A percentile compares a stretch with the other conserved stretches of the same genome.
These are phyloP conservation scores for Galagoides demidoff DNA, from an alignment of 2,797 vertebrate species.

Conservation along the genomic window DNA sequence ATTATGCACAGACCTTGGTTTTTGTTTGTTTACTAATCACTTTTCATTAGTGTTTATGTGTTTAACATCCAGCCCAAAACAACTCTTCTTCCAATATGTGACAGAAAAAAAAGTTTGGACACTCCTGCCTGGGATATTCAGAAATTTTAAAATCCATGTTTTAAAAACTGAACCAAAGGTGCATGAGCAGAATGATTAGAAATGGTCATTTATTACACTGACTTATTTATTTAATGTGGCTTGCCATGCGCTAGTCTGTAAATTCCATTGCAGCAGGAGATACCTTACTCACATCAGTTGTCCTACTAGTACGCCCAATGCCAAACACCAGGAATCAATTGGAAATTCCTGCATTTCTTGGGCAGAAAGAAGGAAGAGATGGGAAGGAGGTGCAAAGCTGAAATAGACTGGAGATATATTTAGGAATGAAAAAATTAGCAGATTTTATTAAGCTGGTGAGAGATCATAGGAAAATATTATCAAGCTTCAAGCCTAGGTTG, in stretches of 20 bases:
- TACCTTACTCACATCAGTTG: not conserved
- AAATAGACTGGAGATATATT: not conserved
- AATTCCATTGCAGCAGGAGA: not conserved
- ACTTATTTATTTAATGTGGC: not conserved
- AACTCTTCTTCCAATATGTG: no score
- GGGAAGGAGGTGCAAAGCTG: accelerated
- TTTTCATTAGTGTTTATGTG: no score
- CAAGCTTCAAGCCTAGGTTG: not conserved
- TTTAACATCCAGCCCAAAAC: no score
- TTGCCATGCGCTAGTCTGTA: not conserved
- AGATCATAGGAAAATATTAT: no score
- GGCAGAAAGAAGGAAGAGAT: not conserved
- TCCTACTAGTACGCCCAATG: not conserved
- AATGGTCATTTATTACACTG: not conserved
- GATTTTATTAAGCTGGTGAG: no score
- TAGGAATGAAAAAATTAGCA: not conserved
- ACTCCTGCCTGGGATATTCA: conserved; percentile 6
- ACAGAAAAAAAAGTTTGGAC: no score
- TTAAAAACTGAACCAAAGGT: not conserved
- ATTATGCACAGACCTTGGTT: no score
- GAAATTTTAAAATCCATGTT: not conserved
- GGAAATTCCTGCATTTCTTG: not conserved
- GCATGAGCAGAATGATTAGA: not conserved
- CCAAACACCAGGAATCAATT: not conserved
- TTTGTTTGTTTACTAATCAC: no score